Evolutionary conservation across 2,797 vertebrate species (phyloP), one percentile per base, ranked within the genome.

Genomic region (Buceros bicornis): DNA sequence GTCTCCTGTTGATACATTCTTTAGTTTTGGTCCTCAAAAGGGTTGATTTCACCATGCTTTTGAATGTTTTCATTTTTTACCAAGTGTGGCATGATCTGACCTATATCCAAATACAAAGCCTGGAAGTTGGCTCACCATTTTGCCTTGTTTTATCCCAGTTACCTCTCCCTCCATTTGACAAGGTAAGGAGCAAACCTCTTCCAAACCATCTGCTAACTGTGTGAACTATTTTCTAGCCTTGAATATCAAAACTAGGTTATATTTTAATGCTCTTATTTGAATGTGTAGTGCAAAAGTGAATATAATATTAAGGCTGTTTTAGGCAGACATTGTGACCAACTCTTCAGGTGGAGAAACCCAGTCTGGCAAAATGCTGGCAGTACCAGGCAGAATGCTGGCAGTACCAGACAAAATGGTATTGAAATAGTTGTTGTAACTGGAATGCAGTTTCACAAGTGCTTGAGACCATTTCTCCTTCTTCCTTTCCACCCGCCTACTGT

Each of bases 21-120:
- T 96, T 94, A 82, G 50, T 92, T 94, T 96, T 93, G 64, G 92
- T 86, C 57, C 79, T 92, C 89, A 91, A 60, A 96, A 92, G 84
- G 91, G 71, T 71, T 92, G 65, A 93, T 94, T 96, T 91, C 60
- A 85, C 90, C 88, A 69, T 92, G 61, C 65, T 72, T 80, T 80
- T 95, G 76, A 92, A 91, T 87, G 45, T 87, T 93, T 77, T 81
- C 73, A 66, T 86, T 94, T 94, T 82, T 82, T 80, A 70, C 84
- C 0, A 1, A 86, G 37, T 51, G 65, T 89, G 89, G 79, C 89
- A 92, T 82, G 74, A 60, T 78, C 89, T 93, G 95, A 93, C 87
- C 95, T 94, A 61, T 60, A 93, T 87, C 95, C 37, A 64, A 89
- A 92, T 48, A 90, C 67, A 89, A 97, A 96, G 89, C 92, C 89